Conservation (phyloP, 1,140 invertebrate species). For the Danaus melanippus region DNA sequence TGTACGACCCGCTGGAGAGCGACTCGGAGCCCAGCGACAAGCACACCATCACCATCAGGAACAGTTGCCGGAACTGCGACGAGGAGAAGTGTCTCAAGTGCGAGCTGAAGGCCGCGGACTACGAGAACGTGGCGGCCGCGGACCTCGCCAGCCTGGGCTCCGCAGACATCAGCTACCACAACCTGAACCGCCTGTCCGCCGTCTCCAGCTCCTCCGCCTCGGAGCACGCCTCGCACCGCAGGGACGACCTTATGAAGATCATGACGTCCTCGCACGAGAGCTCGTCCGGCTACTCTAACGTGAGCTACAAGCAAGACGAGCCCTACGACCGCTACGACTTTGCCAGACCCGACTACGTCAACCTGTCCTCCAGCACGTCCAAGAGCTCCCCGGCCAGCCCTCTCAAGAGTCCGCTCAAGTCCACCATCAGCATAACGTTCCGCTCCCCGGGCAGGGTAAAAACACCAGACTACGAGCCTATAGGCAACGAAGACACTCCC, state of each 20-base stretch:
- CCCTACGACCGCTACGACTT: constrained; percentile 64
- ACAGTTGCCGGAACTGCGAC: constrained; percentile 45
- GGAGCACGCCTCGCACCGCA: constrained; percentile 40
- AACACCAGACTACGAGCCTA: constrained; percentile 42
- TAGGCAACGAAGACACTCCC: constrained; percentile 42
- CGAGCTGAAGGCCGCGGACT: constrained; percentile 56
- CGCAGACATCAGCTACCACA: constrained; percentile 64
- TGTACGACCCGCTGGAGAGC: constrained; percentile 54
- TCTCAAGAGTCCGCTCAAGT: constrained; percentile 73
- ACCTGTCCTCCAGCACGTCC: constrained; percentile 61
- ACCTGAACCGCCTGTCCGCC: constrained; percentile 62
- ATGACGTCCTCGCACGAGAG: constrained; percentile 70
- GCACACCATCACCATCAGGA: constrained; percentile 54
- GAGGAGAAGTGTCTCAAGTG: constrained; percentile 60
- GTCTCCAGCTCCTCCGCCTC: constrained; percentile 60
- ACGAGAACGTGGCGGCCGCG: constrained; percentile 45
- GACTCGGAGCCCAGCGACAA: constrained; percentile 58
- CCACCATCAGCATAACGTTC: constrained; percentile 80
- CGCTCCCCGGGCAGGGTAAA: constrained; percentile 71
- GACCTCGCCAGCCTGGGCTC: constrained; percentile 48
- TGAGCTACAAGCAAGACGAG: constrained; percentile 69
- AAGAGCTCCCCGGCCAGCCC: constrained; percentile 61
- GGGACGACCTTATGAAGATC: constrained; percentile 43
- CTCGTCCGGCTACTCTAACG: constrained; percentile 72
- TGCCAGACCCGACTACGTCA: constrained; percentile 61